Conservation (phyloP, 2,888 invertebrate species). For the Galerucella calmariensis region DNA sequence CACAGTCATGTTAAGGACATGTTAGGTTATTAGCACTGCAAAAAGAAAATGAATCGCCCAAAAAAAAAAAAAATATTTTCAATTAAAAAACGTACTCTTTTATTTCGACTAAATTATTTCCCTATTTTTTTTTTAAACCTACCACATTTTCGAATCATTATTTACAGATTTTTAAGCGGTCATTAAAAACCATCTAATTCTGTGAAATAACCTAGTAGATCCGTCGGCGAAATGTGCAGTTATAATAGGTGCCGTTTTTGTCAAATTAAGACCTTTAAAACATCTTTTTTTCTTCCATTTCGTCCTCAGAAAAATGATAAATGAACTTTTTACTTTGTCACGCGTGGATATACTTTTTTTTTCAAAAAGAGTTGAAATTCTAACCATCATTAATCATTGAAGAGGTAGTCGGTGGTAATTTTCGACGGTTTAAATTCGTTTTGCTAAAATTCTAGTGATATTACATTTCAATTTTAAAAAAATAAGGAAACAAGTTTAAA, state of each 20-base stretch:
- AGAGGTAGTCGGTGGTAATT: conserved; percentile 7
- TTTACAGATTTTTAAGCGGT: neutral
- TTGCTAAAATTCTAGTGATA: neutral
- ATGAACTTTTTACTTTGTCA: conserved; percentile 12
- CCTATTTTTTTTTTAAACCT: too few relatives aligned
- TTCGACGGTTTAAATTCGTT: conserved; percentile 8
- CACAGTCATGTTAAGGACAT: too few relatives aligned
- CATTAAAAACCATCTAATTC: conserved; percentile 1
- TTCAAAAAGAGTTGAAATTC: conserved; percentile 11
- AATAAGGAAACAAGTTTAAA: neutral
- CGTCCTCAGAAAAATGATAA: neutral
- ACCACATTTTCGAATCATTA: neutral
- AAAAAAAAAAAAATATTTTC: too few relatives aligned
- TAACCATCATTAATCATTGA: conserved; percentile 3
- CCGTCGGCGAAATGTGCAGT: neutral
- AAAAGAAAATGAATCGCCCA: too few relatives aligned
- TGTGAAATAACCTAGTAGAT: neutral
- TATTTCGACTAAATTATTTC: neutral
- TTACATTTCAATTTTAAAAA: neutral
- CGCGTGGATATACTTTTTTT: conserved; percentile 6
- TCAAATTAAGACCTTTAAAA: conserved; percentile 9
- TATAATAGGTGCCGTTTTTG: neutral
- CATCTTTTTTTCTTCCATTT: neutral
- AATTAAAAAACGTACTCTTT: too few relatives aligned
- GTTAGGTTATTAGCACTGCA: too few relatives aligned